A percentile compares a stretch with the other conserved stretches of the same genome.
Evolutionary conservation across 2,888 invertebrate genomes (phyloP).

Genomic region (Cantharis lateralis): DNA sequence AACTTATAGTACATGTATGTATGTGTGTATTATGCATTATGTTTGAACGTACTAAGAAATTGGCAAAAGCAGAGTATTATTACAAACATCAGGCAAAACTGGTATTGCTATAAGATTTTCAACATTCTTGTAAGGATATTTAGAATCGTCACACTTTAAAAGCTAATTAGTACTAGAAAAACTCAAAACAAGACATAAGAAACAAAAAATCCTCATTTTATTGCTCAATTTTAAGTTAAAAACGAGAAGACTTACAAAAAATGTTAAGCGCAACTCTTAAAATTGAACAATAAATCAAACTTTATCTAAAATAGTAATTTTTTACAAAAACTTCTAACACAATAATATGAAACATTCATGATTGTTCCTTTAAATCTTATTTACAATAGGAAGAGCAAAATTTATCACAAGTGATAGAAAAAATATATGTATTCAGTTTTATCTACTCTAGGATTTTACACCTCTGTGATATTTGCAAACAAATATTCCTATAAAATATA

Average conservation of each 20-base stretch:
- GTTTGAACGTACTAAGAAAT: slow-evolving; percentile 30
- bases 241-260: slow-evolving; percentile 1
- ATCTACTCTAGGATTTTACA: slow-evolving; percentile 25
- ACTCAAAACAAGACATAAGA: slow-evolving; percentile 7
- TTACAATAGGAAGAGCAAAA: slow-evolving; percentile 52
- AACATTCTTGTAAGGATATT: slow-evolving; percentile 33
- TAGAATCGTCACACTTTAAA: slow-evolving; percentile 43
- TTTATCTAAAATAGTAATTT: slow-evolving; percentile 32
- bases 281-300: slow-evolving; percentile 27
- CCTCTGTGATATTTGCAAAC: slow-evolving; percentile 20
- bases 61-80: slow-evolving; percentile 50
- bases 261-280: slow-evolving; percentile 25
- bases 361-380: slow-evolving; percentile 45
- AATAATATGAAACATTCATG: slow-evolving; percentile 44
- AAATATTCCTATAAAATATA: neutral
- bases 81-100: slow-evolving; percentile 51
- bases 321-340: slow-evolving; percentile 26
- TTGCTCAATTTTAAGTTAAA: slow-evolving; percentile 29
- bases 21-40: neutral
- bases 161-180: slow-evolving; percentile 19
- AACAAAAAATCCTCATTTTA: slow-evolving; percentile 6
- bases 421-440: slow-evolving; percentile 46
- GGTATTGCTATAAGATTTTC: slow-evolving; percentile 52
- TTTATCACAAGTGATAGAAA: slow-evolving; percentile 55
- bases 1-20: slow-evolving; percentile 16